A percentile compares a stretch with the other conserved stretches of the same genome.
phyloP scores from a whole-genome alignment of 2,113 vertebrate genomes.

The Corvus moneduloides region DNA sequence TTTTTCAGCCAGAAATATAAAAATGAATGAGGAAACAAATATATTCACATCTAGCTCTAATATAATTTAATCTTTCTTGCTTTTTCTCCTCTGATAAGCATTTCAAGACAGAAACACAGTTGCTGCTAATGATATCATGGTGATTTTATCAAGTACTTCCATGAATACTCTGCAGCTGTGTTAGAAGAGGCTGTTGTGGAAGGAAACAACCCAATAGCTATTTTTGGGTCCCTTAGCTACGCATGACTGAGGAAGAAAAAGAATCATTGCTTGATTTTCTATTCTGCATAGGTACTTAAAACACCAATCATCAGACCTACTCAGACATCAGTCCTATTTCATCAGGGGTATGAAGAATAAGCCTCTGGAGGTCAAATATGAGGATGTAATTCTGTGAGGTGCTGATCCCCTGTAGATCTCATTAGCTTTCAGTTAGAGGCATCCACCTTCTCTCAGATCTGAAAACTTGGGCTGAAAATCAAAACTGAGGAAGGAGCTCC shows the following conservation, averaged over 20 bases:
- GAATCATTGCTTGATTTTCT: slow-evolving; percentile 54
- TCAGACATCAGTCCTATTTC: slow-evolving; percentile 21
- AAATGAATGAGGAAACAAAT: not conserved
- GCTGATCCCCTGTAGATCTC: not conserved
- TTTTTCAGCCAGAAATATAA: not conserved
- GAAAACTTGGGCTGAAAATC: not conserved
- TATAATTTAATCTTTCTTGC: not conserved
- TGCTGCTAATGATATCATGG: not conserved
- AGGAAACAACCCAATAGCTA: slow-evolving; percentile 29
- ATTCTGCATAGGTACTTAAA: slow-evolving; percentile 38
- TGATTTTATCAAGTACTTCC: slow-evolving; percentile 46
- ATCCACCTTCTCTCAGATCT: not conserved
- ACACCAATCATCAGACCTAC: not conserved
- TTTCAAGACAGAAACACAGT: slow-evolving; percentile 4
- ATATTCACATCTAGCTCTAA: not conserved
- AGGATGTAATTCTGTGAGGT: not conserved
- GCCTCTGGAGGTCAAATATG: not conserved
- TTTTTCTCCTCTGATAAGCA: not conserved
- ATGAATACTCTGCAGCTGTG: slow-evolving; percentile 42
- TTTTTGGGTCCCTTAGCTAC: slow-evolving; percentile 7
- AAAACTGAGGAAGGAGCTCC: not conserved
- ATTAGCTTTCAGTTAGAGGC: not conserved
- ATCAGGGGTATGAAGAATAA: not conserved
- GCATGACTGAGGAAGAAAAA: slow-evolving; percentile 47
- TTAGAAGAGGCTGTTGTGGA: slow-evolving; percentile 19